A percentile compares a stretch with the other conserved stretches of the same genome.
Evolutionary conservation across 2,888 invertebrate genomes (phyloP).

Genomic region (Tipula unca): DNA sequence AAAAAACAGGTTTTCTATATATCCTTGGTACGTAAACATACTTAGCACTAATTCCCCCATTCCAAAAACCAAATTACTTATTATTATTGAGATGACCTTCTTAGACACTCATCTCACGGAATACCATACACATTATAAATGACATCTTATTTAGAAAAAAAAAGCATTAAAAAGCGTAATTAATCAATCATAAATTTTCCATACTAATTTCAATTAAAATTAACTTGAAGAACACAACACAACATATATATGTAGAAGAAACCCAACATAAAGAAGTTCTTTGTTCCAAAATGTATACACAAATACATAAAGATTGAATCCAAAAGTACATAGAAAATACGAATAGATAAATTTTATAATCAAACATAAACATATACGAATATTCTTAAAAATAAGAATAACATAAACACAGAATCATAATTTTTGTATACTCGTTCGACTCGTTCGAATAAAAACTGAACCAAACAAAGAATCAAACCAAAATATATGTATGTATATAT

Average conservation of each 20-base stretch:
- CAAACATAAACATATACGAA: background rate
- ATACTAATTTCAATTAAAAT: background rate
- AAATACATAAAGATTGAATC: background rate
- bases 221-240: background rate
- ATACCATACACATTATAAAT: background rate
- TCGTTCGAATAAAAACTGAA: background rate
- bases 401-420: constrained; percentile 8
- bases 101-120: background rate
- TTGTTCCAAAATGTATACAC: background rate
- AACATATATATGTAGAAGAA: background rate
- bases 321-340: background rate
- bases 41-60: background rate
- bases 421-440: background rate
- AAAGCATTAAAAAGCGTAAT: background rate
- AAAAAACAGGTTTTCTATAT: background rate
- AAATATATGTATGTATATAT: background rate
- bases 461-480: background rate
- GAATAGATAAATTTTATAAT: background rate
- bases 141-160: constrained; percentile 14
- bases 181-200: constrained; percentile 14
- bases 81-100: background rate
- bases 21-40: background rate
- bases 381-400: background rate
- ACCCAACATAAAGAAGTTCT: constrained; percentile 1
- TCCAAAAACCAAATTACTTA: background rate